Conservation (phyloP, 92 coral and sea anemone species). For the Phenganax subtilis region DNA sequence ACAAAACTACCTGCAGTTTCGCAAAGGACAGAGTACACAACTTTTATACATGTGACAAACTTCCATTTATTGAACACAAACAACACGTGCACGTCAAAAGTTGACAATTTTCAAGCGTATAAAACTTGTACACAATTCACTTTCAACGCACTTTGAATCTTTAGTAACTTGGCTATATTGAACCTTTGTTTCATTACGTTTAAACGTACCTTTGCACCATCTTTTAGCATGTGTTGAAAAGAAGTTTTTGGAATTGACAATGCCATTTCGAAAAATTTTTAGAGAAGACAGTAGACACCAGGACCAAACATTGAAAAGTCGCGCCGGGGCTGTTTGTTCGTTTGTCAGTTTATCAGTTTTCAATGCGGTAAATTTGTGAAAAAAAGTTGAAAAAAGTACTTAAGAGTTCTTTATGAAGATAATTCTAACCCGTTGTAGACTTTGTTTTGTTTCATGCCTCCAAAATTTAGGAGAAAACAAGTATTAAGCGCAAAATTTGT, state of each 20-base stretch:
- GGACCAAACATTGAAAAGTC: constrained; percentile 26
- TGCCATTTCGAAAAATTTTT: constrained; percentile 80
- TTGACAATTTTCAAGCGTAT: neutral
- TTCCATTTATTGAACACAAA: neutral
- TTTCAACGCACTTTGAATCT: neutral
- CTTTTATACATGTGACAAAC: constrained; percentile 23
- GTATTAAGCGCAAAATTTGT: too few relatives aligned
- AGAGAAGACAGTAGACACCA: constrained; percentile 31
- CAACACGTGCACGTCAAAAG: neutral
- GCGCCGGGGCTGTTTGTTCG: neutral
- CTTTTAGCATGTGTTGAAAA: constrained; percentile 96
- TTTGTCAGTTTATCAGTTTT: too few relatives aligned
- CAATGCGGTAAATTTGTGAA: too few relatives aligned
- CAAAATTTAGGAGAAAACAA: too few relatives aligned
- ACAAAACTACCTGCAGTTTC: neutral
- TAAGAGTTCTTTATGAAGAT: too few relatives aligned
- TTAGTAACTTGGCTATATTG: neutral
- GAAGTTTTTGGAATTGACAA: constrained; percentile 86
- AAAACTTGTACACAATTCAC: neutral
- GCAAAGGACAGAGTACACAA: constrained; percentile 1
- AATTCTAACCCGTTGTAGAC: too few relatives aligned
- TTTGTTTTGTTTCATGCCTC: too few relatives aligned
- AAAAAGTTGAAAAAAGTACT: too few relatives aligned
- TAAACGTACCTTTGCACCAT: constrained; percentile 84
- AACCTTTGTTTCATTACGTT: neutral